Conservation (phyloP, 1,140 invertebrate species). For the Trachelipus rathkii region DNA sequence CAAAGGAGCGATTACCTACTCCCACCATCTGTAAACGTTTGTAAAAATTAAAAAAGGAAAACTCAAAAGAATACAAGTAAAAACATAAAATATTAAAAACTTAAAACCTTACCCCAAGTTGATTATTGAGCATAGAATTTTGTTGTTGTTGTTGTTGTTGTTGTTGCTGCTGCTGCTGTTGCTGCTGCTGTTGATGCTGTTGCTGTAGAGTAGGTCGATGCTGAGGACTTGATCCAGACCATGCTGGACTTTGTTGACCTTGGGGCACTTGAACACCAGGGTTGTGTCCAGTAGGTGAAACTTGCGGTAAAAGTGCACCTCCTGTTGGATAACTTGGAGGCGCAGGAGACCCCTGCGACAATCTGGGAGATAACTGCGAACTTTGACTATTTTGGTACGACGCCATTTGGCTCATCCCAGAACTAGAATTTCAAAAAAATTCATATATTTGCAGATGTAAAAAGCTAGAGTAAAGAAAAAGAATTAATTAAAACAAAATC, state of each 20-base stretch:
- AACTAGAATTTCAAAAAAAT: background rate
- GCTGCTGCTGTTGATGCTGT: background rate
- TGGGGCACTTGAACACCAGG: background rate
- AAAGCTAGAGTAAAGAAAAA: no score
- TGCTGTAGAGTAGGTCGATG: background rate
- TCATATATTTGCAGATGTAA: no score
- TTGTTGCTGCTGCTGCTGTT: background rate
- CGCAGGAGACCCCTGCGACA: background rate
- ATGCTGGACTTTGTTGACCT: background rate
- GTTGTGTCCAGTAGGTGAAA: background rate
- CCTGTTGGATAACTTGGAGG: background rate
- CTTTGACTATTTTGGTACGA: background rate
- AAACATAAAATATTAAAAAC: no score
- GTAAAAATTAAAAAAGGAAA: no score
- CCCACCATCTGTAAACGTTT: background rate
- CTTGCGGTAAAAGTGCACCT: background rate
- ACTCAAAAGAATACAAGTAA: no score
- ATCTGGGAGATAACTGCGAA: constrained; percentile 3
- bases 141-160: background rate
- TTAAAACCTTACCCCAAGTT: background rate
- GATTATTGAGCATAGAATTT: constrained; percentile 6
- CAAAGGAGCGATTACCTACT: background rate
- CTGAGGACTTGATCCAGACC: background rate
- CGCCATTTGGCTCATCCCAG: background rate
- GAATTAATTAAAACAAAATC: no score